Evolutionary conservation across 2,113 vertebrate species (phyloP).

Genomic region (Solenodon paradoxus): DNA sequence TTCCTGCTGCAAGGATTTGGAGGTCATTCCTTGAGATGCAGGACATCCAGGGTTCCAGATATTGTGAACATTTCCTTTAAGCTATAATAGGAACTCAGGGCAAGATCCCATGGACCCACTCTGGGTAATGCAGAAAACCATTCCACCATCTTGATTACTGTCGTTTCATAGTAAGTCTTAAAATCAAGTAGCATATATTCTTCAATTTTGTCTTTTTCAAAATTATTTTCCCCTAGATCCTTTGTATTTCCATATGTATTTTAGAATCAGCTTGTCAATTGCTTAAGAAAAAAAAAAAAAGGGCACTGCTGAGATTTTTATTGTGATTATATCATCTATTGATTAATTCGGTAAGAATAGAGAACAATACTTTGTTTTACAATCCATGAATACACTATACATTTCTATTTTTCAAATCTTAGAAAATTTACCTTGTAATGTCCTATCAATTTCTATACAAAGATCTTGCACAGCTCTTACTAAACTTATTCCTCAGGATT

Average conservation of each 20-base stretch:
- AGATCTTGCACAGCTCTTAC: neutral
- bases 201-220: neutral
- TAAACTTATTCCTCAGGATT: neutral
- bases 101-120: no score
- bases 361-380: neutral
- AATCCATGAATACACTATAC: neutral
- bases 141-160: neutral
- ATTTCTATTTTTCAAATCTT: neutral
- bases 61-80: no score
- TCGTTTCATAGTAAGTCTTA: neutral
- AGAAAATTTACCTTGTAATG: neutral
- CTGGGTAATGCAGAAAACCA: no score
- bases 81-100: no score
- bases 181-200: neutral
- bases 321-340: neutral
- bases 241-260: neutral
- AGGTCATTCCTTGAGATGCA: no score
- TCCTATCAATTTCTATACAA: neutral
- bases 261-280: neutral
- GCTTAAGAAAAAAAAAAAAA: neutral
- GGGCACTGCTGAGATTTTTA: neutral
- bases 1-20: no score
- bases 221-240: neutral
- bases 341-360: neutral
- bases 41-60: no score